phyloP scores from a whole-genome alignment of 2,113 vertebrate genomes.

The Condylura cristata region DNA sequence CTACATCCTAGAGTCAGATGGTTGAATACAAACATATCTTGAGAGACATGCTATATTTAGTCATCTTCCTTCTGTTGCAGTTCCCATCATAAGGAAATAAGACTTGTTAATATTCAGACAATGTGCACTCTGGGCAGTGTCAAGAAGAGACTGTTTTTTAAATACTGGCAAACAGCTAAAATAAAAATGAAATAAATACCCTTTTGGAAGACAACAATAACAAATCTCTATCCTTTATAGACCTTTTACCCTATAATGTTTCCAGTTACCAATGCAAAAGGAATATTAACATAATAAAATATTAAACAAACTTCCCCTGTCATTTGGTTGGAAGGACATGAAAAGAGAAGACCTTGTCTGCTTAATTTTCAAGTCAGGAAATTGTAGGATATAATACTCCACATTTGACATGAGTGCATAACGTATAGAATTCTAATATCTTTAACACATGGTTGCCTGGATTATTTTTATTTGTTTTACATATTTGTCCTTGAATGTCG shows the following conservation, averaged over 20 bases:
- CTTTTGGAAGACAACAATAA: neutral
- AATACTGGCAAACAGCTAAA: constrained; percentile 51
- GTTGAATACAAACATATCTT: constrained; percentile 31
- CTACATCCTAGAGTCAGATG: constrained; percentile 56
- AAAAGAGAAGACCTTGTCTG: neutral
- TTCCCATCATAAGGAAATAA: constrained; percentile 62
- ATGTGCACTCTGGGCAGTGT: constrained; percentile 32
- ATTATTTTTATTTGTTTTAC: constrained; percentile 11
- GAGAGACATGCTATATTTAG: constrained; percentile 66
- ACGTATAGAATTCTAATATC: neutral
- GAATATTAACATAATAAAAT: neutral
- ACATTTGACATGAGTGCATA: neutral
- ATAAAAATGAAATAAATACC: constrained; percentile 41
- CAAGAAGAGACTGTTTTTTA: constrained; percentile 42
- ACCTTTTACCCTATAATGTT: neutral
- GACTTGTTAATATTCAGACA: constrained; percentile 62
- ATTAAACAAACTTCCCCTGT: neutral
- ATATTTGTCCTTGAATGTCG: neutral
- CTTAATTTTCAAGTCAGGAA: constrained; percentile 37
- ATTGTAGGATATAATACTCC: neutral
- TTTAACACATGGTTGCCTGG: neutral
- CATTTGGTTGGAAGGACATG: neutral
- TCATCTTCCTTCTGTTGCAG: constrained; percentile 37
- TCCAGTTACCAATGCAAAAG: constrained; percentile 15
- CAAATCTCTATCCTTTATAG: neutral